These are phyloP conservation scores for Oxystoma pomonae DNA, from an alignment of 2,888 invertebrate genomes.

Conservation along the genomic window DNA sequence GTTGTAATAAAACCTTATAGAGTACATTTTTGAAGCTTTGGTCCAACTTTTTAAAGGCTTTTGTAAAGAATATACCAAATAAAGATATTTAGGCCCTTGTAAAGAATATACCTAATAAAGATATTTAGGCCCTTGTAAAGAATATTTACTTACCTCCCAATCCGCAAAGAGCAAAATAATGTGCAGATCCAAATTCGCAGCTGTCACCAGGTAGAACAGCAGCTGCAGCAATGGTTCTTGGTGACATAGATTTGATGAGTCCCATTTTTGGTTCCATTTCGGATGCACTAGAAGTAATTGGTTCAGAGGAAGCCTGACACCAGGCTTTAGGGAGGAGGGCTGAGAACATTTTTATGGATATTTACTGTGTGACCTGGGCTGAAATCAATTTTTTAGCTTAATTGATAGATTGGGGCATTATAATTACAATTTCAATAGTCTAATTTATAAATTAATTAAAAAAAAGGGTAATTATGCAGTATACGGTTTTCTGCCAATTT, in stretches of 20 bases:
- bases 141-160: slow-evolving; percentile 22
- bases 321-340: slow-evolving; percentile 36
- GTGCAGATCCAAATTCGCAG: slow-evolving; percentile 86
- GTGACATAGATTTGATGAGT: slow-evolving; percentile 42
- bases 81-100: no score
- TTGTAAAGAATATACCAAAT: no score
- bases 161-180: slow-evolving; percentile 84
- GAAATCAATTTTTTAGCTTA: neutral
- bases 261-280: slow-evolving; percentile 27
- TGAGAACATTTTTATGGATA: slow-evolving; percentile 33
- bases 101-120: no score
- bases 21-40: no score
- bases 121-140: no score
- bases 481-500: no score
- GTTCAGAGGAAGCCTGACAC: slow-evolving; percentile 32
- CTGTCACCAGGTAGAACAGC: slow-evolving; percentile 37
- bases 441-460: no score
- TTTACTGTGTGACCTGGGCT: neutral
- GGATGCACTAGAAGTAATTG: slow-evolving; percentile 18
- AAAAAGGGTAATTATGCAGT: no score
- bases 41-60: no score
- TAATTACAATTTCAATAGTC: no score
- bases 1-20: no score
- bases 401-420: no score
- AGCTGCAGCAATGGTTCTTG: slow-evolving; percentile 41